phyloP scores from a whole-genome alignment of 1,140 invertebrate species.

The Brevipalpus yothersi region DNA sequence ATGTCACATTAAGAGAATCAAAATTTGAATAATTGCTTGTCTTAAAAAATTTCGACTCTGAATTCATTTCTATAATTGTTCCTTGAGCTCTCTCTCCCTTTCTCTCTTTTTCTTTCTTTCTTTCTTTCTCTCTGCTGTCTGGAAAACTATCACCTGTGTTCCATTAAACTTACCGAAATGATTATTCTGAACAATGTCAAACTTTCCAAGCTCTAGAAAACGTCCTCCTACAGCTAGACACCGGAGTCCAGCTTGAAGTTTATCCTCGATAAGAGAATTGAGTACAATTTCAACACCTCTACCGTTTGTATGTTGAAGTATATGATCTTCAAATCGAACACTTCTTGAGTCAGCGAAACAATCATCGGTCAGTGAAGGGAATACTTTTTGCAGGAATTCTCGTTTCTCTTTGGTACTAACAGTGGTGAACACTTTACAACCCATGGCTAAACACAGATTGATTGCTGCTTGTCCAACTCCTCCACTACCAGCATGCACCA shows the following conservation, averaged over 20 bases:
- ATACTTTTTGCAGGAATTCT: slow-evolving; percentile 22
- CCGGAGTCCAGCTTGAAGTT: slow-evolving; percentile 60
- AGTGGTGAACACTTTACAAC: slow-evolving; percentile 63
- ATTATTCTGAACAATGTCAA: slow-evolving; percentile 72
- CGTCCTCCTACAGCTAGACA: slow-evolving; percentile 59
- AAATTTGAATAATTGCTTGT: too few relatives aligned
- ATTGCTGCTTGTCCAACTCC: slow-evolving; percentile 88
- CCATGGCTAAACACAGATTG: slow-evolving; percentile 58
- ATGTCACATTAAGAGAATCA: too few relatives aligned
- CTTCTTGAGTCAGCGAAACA: slow-evolving; percentile 30
- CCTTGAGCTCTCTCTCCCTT: slow-evolving; percentile 17
- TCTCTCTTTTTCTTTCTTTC: too few relatives aligned
- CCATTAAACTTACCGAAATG: slow-evolving; percentile 32
- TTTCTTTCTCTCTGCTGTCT: slow-evolving; percentile 13
- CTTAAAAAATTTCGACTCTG: slow-evolving; percentile 36
- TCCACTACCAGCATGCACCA: slow-evolving; percentile 87
- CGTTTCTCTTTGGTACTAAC: slow-evolving; percentile 27
- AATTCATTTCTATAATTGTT: slow-evolving; percentile 21
- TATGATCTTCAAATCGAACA: slow-evolving; percentile 25
- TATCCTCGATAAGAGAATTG: slow-evolving; percentile 77
- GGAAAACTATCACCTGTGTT: too few relatives aligned
- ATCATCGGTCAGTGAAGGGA: slow-evolving; percentile 23
- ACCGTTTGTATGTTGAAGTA: slow-evolving; percentile 22
- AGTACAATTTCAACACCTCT: slow-evolving; percentile 73
- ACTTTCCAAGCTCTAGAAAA: slow-evolving; percentile 92